Evolutionary conservation across 2,888 invertebrate genomes (phyloP).

Genomic region (Orchesella flavescens): DNA sequence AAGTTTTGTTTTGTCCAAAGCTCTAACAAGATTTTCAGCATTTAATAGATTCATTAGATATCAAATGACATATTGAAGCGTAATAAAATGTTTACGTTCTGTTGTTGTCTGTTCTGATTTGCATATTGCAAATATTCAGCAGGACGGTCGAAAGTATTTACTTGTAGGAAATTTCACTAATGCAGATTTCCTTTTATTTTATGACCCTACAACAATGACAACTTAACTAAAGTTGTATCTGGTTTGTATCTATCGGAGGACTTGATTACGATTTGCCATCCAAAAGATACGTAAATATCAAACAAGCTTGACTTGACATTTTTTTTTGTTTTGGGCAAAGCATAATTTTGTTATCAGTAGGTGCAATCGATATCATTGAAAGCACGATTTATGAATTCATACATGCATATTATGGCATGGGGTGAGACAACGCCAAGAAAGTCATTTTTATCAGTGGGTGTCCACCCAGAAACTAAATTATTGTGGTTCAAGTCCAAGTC

Average conservation of each 20-base stretch:
- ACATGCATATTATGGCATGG: background rate
- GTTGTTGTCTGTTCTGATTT: too few relatives aligned
- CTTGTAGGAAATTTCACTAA: background rate
- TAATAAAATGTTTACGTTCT: too few relatives aligned
- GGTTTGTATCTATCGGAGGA: too few relatives aligned
- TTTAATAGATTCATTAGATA: too few relatives aligned
- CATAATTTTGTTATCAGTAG: background rate
- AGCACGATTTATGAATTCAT: constrained; percentile 23
- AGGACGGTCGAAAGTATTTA: background rate
- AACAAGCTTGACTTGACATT: too few relatives aligned
- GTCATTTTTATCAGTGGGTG: constrained; percentile 40
- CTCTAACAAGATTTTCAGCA: too few relatives aligned
- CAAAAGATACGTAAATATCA: too few relatives aligned
- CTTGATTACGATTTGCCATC: too few relatives aligned
- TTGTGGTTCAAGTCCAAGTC: constrained; percentile 9
- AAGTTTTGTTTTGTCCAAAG: background rate
- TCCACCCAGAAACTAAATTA: constrained; percentile 23
- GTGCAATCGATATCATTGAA: background rate
- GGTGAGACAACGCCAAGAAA: constrained; percentile 26
- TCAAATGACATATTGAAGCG: too few relatives aligned
- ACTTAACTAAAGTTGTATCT: too few relatives aligned
- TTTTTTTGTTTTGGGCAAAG: too few relatives aligned
- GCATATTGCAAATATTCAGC: too few relatives aligned
- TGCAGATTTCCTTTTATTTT: constrained; percentile 11
- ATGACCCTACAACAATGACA: background rate